These are phyloP conservation scores for Sturnus vulgaris DNA, from an alignment of 2,113 vertebrate species.

Conservation along the genomic window DNA sequence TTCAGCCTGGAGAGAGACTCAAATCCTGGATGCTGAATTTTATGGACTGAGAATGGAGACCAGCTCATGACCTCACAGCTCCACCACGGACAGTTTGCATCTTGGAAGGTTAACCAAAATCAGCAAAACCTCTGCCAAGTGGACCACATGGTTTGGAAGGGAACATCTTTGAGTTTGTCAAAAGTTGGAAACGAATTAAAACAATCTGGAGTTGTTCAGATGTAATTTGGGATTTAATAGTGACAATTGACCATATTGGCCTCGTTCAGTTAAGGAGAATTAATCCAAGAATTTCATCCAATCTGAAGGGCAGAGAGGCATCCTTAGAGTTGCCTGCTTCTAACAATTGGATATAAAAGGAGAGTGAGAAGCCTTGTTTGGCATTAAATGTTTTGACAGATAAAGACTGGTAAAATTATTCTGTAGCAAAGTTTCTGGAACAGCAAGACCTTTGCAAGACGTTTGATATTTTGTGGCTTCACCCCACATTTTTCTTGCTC, in stretches of 20 bases:
- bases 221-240: background rate
- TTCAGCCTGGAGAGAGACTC: background rate
- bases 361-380: background rate
- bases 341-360: background rate
- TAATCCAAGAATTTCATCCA: background rate
- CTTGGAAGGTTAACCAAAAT: background rate
- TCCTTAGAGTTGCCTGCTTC: background rate
- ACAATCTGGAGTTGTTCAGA: background rate
- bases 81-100: background rate
- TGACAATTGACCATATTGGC: fast-evolving
- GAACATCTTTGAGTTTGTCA: background rate
- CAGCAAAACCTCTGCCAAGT: background rate
- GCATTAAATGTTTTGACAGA: background rate
- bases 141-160: fast-evolving
- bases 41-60: fast-evolving
- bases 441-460: background rate
- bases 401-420: background rate
- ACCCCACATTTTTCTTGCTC: background rate
- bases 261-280: background rate
- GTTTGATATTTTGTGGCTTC: background rate
- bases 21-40: background rate
- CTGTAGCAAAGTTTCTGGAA: background rate
- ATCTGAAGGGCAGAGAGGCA: background rate
- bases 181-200: background rate
- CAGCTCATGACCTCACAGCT: background rate